These are phyloP conservation scores for Hypselothyrea guttata DNA, from an alignment of 2,888 invertebrate genomes.

Conservation along the genomic window DNA sequence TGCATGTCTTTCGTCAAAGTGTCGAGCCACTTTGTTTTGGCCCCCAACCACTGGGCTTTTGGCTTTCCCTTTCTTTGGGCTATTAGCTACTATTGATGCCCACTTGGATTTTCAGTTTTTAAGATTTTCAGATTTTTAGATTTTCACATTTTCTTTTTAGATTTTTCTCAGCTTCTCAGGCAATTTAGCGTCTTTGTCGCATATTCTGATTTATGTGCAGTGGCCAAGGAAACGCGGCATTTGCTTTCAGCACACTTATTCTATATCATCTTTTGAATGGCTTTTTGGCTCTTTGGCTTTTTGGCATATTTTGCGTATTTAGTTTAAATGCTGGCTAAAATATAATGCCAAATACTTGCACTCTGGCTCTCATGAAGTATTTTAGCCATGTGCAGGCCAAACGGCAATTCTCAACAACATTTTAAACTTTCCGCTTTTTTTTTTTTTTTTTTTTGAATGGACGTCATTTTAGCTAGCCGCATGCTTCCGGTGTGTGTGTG, in stretches of 20 bases:
- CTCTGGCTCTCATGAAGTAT: not conserved
- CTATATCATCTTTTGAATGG: conserved; percentile 23
- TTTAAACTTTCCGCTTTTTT: conserved; percentile 25
- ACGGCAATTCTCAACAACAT: conserved; percentile 37
- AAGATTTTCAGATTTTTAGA: conserved; percentile 65
- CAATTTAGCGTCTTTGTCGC: conserved; percentile 67
- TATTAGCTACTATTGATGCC: not conserved
- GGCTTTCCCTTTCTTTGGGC: not conserved
- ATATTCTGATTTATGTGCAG: conserved; percentile 60
- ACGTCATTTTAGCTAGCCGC: conserved; percentile 63
- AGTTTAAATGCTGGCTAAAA: conserved; percentile 52
- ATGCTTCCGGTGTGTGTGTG: conserved; percentile 11
- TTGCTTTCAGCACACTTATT: no score
- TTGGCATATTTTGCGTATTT: conserved; percentile 61
- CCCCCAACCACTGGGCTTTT: not conserved
- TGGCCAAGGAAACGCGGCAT: not conserved
- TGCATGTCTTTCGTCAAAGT: conserved; percentile 75
- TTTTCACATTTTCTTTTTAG: conserved; percentile 9
- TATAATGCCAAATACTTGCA: conserved; percentile 1
- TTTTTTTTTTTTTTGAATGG: conserved; percentile 46
- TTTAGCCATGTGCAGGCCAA: conserved; percentile 38
- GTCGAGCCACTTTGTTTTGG: conserved; percentile 67
- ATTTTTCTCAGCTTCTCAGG: conserved; percentile 28
- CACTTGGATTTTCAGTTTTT: not conserved
- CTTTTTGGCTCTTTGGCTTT: conserved; percentile 43